Evolutionary conservation across 1,140 invertebrate species (phyloP).

Genomic region (Lanistes nyassanus): DNA sequence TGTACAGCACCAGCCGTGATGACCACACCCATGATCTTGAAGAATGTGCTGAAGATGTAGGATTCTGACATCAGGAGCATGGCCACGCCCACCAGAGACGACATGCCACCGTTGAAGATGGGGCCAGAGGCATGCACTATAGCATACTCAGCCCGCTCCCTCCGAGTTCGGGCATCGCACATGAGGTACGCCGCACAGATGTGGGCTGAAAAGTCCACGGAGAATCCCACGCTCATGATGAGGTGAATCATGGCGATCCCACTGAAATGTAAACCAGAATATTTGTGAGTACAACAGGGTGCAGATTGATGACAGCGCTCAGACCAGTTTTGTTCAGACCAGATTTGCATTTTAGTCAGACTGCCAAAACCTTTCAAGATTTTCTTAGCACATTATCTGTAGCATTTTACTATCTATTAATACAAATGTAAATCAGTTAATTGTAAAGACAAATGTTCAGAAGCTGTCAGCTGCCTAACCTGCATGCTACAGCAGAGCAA

Average conservation of each 20-base stretch:
- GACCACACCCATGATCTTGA: constrained; percentile 97
- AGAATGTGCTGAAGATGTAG: constrained; percentile 98
- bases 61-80: constrained; percentile 89
- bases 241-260: constrained; percentile 99
- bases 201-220: constrained; percentile 94
- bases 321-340: not conserved
- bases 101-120: constrained; percentile 94
- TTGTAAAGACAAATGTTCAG: too few relatives aligned
- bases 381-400: too few relatives aligned
- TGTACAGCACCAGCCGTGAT: constrained; percentile 95
- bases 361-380: not conserved
- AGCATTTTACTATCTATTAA: too few relatives aligned
- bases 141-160: constrained; percentile 84
- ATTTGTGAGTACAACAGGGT: not conserved
- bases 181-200: constrained; percentile 97
- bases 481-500: too few relatives aligned
- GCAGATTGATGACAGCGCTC: not conserved
- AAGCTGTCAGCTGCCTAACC: too few relatives aligned
- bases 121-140: constrained; percentile 91
- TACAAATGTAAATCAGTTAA: too few relatives aligned
- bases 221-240: constrained; percentile 99
- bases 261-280: constrained; percentile 72
- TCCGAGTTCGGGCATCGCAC: constrained; percentile 67
- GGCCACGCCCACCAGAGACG: constrained; percentile 90
- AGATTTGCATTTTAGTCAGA: not conserved